phyloP scores from a whole-genome alignment of 1,140 invertebrate species.

The Drosophila ficusphila region DNA sequence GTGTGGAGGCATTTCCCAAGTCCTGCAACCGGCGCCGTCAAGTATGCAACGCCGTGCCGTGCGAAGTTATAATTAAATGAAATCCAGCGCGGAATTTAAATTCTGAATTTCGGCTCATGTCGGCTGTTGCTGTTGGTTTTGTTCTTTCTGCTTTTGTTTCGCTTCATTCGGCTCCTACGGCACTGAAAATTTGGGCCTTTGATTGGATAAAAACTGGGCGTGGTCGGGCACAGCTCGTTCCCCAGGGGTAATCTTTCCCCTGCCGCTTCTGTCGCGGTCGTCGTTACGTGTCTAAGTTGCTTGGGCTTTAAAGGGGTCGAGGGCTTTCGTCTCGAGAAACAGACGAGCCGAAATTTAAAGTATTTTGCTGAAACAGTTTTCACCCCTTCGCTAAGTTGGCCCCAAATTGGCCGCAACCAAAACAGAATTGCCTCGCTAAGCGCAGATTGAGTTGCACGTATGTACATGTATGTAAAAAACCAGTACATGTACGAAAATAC shows the following conservation, averaged over 20 bases:
- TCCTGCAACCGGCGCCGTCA: conserved; percentile 58
- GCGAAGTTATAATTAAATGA: conserved; percentile 80
- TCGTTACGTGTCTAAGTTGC: conserved; percentile 21
- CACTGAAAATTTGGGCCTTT: conserved; percentile 31
- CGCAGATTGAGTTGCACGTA: conserved; percentile 20
- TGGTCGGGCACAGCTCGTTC: conserved; percentile 15
- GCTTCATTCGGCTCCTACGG: neutral
- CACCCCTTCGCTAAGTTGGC: conserved; percentile 12
- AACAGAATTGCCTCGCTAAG: conserved; percentile 43
- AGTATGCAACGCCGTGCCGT: conserved; percentile 71
- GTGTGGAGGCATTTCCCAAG: conserved; percentile 42
- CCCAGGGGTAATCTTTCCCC: neutral
- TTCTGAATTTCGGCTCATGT: conserved; percentile 29
- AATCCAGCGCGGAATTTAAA: conserved; percentile 59
- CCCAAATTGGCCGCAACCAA: conserved; percentile 38
- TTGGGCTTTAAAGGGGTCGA: neutral
- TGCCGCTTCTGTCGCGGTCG: neutral
- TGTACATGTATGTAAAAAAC: neutral
- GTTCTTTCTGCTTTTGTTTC: neutral
- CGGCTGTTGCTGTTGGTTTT: neutral
- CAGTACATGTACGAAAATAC: conserved; percentile 25
- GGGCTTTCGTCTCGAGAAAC: conserved; percentile 9
- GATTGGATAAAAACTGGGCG: conserved; percentile 67
- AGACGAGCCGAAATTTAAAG: conserved; percentile 32
- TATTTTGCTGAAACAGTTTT: conserved; percentile 17